phyloP scores from a whole-genome alignment of 1,140 invertebrate genomes.

The Drosophila sturtevanti region DNA sequence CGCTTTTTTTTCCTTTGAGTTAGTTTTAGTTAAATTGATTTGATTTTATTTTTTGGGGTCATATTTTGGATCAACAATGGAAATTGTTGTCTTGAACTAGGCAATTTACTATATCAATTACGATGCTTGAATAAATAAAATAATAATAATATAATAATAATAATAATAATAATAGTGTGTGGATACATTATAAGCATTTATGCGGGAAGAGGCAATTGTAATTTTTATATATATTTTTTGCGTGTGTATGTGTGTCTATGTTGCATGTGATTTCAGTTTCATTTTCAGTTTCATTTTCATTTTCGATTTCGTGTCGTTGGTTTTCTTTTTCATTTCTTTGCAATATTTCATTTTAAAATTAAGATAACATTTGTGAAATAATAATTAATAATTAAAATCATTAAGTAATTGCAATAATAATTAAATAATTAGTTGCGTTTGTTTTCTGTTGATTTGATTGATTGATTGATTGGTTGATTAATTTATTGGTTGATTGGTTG shows the following conservation, averaged over 20 bases:
- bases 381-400: constrained; percentile 52
- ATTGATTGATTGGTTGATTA: constrained; percentile 31
- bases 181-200: not conserved
- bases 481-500: constrained; percentile 11
- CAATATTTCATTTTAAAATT: constrained; percentile 62
- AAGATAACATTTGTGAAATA: constrained; percentile 70
- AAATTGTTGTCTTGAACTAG: not conserved
- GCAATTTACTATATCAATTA: constrained; percentile 1
- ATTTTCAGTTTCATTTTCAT: not conserved
- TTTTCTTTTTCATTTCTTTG: constrained; percentile 49
- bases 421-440: constrained; percentile 16
- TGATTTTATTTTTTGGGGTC: not conserved
- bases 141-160: constrained; percentile 25
- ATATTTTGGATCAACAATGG: not conserved
- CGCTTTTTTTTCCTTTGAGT: constrained; percentile 1
- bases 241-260: no score
- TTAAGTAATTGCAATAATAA: constrained; percentile 59
- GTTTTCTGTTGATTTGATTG: constrained; percentile 21
- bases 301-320: constrained; percentile 21
- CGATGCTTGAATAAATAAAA: constrained; percentile 4
- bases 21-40: not conserved
- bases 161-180: constrained; percentile 13
- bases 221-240: not conserved
- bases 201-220: not conserved
- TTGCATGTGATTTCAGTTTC: not conserved